Conservation (phyloP, 1,140 invertebrate species). For the Chymomyza costata region DNA sequence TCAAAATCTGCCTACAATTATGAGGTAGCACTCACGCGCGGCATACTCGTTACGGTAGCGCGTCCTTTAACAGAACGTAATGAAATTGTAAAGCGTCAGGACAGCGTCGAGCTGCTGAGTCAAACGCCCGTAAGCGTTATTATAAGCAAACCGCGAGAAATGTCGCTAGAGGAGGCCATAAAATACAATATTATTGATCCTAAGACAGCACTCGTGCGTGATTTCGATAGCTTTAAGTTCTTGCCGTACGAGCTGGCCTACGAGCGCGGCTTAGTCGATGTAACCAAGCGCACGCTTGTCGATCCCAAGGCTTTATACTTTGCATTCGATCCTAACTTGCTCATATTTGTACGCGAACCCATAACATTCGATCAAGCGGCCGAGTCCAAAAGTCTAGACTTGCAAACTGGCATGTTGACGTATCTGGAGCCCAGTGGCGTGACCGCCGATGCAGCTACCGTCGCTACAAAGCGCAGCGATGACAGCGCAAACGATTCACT, state of each 20-base stretch:
- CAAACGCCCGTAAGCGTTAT: constrained; percentile 68
- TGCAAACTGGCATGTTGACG: constrained; percentile 84
- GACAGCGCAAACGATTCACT: constrained; percentile 54
- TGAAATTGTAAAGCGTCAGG: constrained; percentile 76
- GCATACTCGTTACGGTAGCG: constrained; percentile 84
- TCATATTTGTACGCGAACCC: constrained; percentile 84
- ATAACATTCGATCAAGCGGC: constrained; percentile 86
- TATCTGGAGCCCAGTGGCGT: constrained; percentile 79
- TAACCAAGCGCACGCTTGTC: constrained; percentile 79
- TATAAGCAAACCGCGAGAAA: constrained; percentile 79
- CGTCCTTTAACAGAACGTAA: constrained; percentile 81
- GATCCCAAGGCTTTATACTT: constrained; percentile 80
- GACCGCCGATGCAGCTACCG: constrained; percentile 5
- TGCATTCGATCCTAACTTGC: constrained; percentile 83
- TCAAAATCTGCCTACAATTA: constrained; percentile 84
- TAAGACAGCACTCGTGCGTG: constrained; percentile 84
- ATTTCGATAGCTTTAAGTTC: constrained; percentile 84
- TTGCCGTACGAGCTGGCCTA: constrained; percentile 84
- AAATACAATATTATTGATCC: constrained; percentile 85
- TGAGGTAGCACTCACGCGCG: constrained; percentile 84
- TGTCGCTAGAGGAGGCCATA: constrained; percentile 87
- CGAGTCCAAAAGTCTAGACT: constrained; percentile 83
- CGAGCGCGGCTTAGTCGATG: constrained; percentile 83
- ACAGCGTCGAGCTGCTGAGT: constrained; percentile 75
- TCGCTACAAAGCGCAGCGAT: constrained; percentile 18